Evolutionary conservation across 2,888 invertebrate species (phyloP), one percentile per base, ranked within the genome.

Genomic region (Cryptus viduatorius): DNA sequence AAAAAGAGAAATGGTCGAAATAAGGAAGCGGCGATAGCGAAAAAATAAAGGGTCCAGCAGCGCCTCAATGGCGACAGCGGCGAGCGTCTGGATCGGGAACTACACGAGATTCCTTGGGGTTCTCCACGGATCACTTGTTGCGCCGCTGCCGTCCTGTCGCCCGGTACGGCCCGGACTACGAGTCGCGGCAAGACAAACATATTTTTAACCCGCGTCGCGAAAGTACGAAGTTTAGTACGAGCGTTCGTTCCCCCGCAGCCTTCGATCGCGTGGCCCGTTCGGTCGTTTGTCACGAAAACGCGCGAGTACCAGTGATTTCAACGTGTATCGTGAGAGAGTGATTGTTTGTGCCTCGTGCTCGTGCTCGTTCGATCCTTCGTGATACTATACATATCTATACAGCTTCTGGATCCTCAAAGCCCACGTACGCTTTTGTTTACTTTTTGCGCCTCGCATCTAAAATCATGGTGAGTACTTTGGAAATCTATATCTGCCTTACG

Each of bases 71-170:
- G 79, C 79, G 69, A 31, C 29, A n/a, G 14, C 53, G 42, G 29
- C 46, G 31, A 16, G 59, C 81, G 86, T 80, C 81, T 31, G 46
- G 50, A 68, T 59, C 46, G 56, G 37, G 75, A 79, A 84, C 86
- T 79, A 86, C 71, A 10, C 12, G 48, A 76, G 75, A 79, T 79
- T 84, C 79, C 79, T 78, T 75, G 76, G 69, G 37, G 79, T 69
- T 68, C 64, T 69, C 83, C 56, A 83, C 83, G 84, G 86, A 86
- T 91, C 91, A 91, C 91, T 91, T 91, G 91, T 91, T 91, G 91
- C 91, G 89, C 89, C 88, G 91, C 88, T 88, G 90, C 88, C 88
- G 90, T 85, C 86, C 89, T 88, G 90, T 87, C 87, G 89, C 85
- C 87, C 86, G 87, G 87, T 81, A 83, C 83, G 79, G 78, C 31